Conservation (phyloP, 2,888 invertebrate genomes). For the Microdon myrmicae region DNA sequence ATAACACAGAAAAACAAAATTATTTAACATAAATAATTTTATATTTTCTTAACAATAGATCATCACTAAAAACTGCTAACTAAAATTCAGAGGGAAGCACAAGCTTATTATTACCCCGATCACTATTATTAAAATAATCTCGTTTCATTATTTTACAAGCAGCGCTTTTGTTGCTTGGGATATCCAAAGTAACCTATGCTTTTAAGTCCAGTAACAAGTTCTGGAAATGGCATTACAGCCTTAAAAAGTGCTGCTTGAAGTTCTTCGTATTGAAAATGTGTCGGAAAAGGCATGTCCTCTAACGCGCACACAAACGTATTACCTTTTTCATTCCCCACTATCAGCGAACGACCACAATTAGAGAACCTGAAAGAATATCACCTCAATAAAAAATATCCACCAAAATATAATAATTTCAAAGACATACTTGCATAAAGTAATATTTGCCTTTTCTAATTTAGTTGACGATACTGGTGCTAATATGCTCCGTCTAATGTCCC, state of each 20-base stretch:
- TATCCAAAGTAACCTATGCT: slow-evolving; percentile 68
- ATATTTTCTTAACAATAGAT: no score
- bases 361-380: slow-evolving; percentile 69
- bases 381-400: no score
- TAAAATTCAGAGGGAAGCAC: no score
- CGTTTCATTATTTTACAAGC: no score
- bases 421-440: slow-evolving; percentile 58
- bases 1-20: no score
- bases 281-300: slow-evolving; percentile 80
- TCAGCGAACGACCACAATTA: slow-evolving; percentile 74
- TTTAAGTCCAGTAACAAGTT: slow-evolving; percentile 71
- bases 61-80: no score
- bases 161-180: slow-evolving; percentile 52
- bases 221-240: slow-evolving; percentile 73
- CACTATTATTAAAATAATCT: no score
- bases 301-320: slow-evolving; percentile 75
- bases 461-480: slow-evolving; percentile 70
- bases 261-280: slow-evolving; percentile 75
- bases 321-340: slow-evolving; percentile 76
- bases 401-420: slow-evolving; percentile 68
- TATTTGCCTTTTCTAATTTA: slow-evolving; percentile 54
- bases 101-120: no score
- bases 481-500: slow-evolving; percentile 81
- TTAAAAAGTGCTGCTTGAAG: slow-evolving; percentile 74
- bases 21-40: no score